These are phyloP conservation scores for Sthenelais limicola DNA, from an alignment of 2,888 invertebrate genomes.

Conservation along the genomic window DNA sequence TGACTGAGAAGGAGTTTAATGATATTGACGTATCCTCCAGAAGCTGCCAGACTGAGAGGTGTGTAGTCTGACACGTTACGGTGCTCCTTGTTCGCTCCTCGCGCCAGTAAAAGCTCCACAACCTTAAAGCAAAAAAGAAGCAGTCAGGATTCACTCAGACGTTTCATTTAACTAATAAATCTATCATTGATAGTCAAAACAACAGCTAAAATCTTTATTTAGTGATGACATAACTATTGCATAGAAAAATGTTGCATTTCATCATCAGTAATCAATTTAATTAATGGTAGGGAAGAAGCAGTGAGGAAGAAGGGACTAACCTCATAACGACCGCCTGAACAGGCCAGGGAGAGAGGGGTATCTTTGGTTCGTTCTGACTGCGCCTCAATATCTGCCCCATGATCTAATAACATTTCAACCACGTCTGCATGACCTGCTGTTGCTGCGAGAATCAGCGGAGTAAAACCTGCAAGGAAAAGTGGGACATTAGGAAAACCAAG, in stretches of 20 bases:
- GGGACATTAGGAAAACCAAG: no score
- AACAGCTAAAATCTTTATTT: no score
- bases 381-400: conserved; percentile 97
- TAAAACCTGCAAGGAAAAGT: conserved; percentile 81
- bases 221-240: no score
- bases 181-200: no score
- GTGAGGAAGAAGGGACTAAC: no score
- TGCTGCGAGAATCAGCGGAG: conserved; percentile 96
- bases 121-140: conserved; percentile 75
- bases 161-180: no score
- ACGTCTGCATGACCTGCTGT: conserved; percentile 92
- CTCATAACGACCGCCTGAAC: conserved; percentile 97
- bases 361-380: conserved; percentile 99
- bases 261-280: no score
- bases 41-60: conserved; percentile 97
- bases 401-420: conserved; percentile 92
- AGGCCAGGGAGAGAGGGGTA: conserved; percentile 96
- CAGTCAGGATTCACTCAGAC: no score
- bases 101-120: conserved; percentile 89
- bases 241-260: no score
- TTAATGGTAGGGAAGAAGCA: no score
- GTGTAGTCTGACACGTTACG: conserved; percentile 99
- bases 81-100: conserved; percentile 94
- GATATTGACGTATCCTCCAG: conserved; percentile 98
- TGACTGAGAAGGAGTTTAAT: conserved; percentile 92